Base-by-base conservation (phyloP, 2,113 vertebrate genomes). In the Naja naja region DNA sequence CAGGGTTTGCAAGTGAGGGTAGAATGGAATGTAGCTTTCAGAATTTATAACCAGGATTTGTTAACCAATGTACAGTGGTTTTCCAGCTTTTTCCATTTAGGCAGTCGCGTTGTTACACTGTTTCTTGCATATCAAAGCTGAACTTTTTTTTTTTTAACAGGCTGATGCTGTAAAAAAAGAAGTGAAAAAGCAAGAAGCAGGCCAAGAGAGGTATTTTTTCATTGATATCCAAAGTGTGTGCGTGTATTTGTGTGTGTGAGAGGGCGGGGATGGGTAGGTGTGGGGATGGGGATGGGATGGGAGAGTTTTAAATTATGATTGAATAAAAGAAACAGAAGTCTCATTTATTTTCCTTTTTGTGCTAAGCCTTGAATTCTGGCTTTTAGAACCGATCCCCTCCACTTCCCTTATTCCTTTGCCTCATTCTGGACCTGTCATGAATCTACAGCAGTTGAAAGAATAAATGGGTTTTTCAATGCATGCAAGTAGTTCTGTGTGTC, bases 181-280 rank as follows among this genome's bases (percentile, higher is more conserved):
- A 64, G 92, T 6, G 92, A 96, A 92, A 94, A 88, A 91, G 1
- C 93, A 96, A 93, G 97, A 97, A 0, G 55, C 87, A 12, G 92
- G 69, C 95, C 93, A 52, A 93, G 96, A 94, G 95, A 98, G 97
- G 98, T 98, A 97, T 7, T 7, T 94, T 94, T 10, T 94, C 93
- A 90, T 64, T 7, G 9, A 87, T 92, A 47, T 43, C 81, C 90
- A 8, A 89, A 64, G 43, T 4, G n/a, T 3, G 87, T 94, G 43
- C 60, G 0, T 89, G 54, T 94, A 3, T 11, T 3, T 53, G 25
- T 58, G 7, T 58, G 3, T 47, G 55, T 18, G n/a, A 11, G 69
- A 12, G 12, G 43, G 1, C 11, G 11, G 53, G 45, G 18, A 34
- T 30, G 49, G 27, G 6, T 18, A 5, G 34, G 7, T 16, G 27